Percentiles rank a stretch among this genome's conserved stretches.
phyloP scores from a whole-genome alignment of 2,888 invertebrate species.

The Microctonus aethiopoides region DNA sequence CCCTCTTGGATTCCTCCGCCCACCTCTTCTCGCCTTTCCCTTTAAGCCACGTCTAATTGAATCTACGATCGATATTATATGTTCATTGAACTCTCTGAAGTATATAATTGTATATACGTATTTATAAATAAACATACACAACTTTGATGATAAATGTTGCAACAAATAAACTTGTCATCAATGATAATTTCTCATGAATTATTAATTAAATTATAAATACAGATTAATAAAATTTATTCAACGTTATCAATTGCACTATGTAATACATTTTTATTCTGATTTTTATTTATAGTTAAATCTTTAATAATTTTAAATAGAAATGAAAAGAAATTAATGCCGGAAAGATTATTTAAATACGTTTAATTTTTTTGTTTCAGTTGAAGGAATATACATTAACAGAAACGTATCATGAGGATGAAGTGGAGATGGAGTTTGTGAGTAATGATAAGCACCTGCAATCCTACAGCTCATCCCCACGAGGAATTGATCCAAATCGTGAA shows the following conservation, averaged over 20 bases:
- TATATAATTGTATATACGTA: no score
- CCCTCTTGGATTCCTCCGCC: neutral
- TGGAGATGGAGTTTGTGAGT: conserved; percentile 65
- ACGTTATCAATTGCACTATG: no score
- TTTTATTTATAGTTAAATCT: no score
- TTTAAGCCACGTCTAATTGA: neutral
- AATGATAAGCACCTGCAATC: conserved; percentile 55
- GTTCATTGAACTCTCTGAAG: conserved; percentile 5
- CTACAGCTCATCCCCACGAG: conserved; percentile 66
- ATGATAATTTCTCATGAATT: no score
- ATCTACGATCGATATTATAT: conserved; percentile 7
- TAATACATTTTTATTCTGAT: no score
- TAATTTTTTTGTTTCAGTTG: conserved; percentile 70
- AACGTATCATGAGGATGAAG: conserved; percentile 86
- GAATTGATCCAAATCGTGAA: conserved; percentile 77
- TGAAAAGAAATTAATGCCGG: neutral
- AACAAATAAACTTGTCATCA: neutral
- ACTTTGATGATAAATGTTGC: neutral
- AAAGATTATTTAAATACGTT: neutral
- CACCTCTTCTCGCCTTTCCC: neutral
- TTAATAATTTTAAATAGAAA: neutral
- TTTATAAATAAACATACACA: no score
- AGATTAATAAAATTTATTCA: no score
- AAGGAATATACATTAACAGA: conserved; percentile 90
- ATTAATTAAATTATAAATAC: no score